Evolutionary conservation across 2,113 vertebrate species (phyloP).

Genomic region (Bambusicola thoracicus): DNA sequence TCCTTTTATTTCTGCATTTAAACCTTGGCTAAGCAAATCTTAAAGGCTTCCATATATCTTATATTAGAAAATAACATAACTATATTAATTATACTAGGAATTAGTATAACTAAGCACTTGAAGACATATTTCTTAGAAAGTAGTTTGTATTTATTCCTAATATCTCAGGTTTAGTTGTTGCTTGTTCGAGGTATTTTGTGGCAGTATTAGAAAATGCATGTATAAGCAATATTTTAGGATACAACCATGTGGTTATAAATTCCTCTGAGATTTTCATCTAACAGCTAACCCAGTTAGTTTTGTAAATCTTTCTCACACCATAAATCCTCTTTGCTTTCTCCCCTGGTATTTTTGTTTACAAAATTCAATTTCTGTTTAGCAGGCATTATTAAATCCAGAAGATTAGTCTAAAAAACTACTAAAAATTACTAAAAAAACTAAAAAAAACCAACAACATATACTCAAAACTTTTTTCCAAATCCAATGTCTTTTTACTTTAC

Average conservation of each 20-base stretch:
- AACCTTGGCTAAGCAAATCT: neutral
- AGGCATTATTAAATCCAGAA: neutral
- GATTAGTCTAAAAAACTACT: neutral
- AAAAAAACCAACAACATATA: neutral
- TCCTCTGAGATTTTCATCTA: constrained; percentile 16
- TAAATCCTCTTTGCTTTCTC: neutral
- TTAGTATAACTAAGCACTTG: neutral
- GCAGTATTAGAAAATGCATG: neutral
- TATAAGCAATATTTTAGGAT: neutral
- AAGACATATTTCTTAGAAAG: neutral
- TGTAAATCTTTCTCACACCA: neutral
- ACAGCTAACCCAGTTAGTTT: neutral
- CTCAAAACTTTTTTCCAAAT: neutral
- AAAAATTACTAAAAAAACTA: neutral
- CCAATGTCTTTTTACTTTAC: neutral
- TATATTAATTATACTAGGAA: neutral
- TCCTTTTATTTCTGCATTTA: neutral
- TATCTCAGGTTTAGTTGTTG: neutral
- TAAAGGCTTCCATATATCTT: neutral
- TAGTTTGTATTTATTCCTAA: neutral
- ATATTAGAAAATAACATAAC: neutral
- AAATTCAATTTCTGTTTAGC: neutral
- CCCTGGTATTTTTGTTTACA: neutral
- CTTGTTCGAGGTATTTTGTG: neutral
- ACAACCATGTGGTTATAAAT: neutral